Conservation (phyloP, 2,113 vertebrate genomes). For the Eretmochelys imbricata region DNA sequence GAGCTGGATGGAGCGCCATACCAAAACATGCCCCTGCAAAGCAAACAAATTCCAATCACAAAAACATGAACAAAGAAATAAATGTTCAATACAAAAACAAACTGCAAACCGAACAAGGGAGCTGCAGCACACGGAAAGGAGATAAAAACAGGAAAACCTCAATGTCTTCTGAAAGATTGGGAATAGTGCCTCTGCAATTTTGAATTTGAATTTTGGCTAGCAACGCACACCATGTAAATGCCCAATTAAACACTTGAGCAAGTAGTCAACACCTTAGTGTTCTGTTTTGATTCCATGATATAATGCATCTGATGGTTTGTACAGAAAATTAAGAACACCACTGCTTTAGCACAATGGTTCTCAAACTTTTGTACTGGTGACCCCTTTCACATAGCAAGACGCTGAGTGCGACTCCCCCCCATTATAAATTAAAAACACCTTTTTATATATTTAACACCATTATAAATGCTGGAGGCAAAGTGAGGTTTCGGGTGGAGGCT, state of each 20-base stretch:
- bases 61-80: constrained; percentile 8
- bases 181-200: background rate
- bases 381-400: too few relatives aligned
- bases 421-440: too few relatives aligned
- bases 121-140: constrained; percentile 42
- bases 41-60: background rate
- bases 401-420: too few relatives aligned
- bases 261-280: background rate
- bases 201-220: background rate
- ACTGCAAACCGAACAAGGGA: constrained; percentile 17
- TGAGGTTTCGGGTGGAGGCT: too few relatives aligned
- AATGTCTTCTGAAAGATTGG: background rate
- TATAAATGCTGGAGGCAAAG: too few relatives aligned
- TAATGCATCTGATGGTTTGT: background rate
- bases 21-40: constrained; percentile 28
- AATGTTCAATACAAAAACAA: constrained; percentile 22
- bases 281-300: background rate
- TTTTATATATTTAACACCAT: too few relatives aligned
- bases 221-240: background rate
- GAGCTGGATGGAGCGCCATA: background rate
- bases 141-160: constrained; percentile 17
- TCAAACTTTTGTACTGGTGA: too few relatives aligned
- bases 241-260: background rate
- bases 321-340: background rate
- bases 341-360: background rate